phyloP scores from a whole-genome alignment of 1,140 invertebrate genomes.

The Prorops nasuta region DNA sequence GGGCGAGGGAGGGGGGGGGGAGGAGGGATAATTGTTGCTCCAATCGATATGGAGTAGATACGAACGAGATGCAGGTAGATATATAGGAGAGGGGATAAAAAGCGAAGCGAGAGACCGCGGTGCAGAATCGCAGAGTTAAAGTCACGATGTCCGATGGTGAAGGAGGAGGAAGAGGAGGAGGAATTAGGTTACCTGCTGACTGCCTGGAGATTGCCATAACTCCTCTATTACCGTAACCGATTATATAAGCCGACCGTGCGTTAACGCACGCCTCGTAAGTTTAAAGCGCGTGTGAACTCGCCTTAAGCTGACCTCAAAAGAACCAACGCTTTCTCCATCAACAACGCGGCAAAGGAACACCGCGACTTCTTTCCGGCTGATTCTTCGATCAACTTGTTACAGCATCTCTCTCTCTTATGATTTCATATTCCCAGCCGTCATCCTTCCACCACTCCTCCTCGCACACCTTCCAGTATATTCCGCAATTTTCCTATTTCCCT shows the following conservation, averaged over 20 bases:
- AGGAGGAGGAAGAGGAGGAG: background rate
- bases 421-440: no score
- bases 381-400: no score
- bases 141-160: no score
- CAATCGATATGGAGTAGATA: background rate
- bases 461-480: no score
- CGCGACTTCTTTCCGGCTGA: no score
- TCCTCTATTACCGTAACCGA: conserved; percentile 22
- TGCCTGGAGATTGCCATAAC: conserved; percentile 20
- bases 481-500: no score
- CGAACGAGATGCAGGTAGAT: background rate
- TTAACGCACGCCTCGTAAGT: conserved; percentile 15
- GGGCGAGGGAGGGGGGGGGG: background rate
- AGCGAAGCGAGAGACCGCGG: background rate
- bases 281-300: conserved; percentile 19
- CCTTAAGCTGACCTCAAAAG: no score
- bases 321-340: no score
- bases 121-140: background rate
- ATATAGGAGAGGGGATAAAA: background rate
- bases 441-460: no score
- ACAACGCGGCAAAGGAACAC: no score
- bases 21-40: background rate
- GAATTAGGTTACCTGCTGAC: conserved; percentile 19
- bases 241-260: conserved; percentile 19
- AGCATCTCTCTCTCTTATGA: no score